Percentiles rank a stretch among this genome's conserved stretches.
phyloP scores from a whole-genome alignment of 2,888 invertebrate genomes.

The Allolobophora icterica region DNA sequence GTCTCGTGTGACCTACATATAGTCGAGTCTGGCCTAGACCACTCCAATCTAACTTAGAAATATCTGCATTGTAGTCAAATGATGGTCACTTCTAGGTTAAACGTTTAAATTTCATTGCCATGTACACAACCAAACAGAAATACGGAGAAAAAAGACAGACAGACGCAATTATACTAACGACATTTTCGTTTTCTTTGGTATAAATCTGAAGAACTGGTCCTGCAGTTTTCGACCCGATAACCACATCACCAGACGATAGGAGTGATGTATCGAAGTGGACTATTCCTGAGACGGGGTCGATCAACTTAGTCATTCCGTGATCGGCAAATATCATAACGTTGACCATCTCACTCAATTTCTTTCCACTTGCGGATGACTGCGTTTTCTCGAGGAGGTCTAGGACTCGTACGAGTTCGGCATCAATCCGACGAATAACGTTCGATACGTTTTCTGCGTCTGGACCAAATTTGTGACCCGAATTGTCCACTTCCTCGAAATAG shows the following conservation, averaged over 20 bases:
- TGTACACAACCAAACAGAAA: no score
- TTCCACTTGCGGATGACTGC: not conserved
- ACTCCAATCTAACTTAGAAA: no score
- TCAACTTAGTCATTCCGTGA: slow-evolving; percentile 36
- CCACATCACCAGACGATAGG: not conserved
- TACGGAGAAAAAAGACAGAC: not conserved
- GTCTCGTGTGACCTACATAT: no score
- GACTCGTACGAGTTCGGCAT: not conserved
- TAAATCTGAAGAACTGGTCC: slow-evolving; percentile 36
- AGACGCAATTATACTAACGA: not conserved
- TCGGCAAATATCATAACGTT: slow-evolving; percentile 39
- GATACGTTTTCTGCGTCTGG: not conserved
- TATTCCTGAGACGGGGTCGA: not conserved
- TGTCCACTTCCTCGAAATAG: slow-evolving; percentile 31
- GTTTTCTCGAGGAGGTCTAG: not conserved
- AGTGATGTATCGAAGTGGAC: slow-evolving; percentile 7
- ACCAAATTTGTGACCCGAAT: slow-evolving; percentile 29
- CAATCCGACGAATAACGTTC: not conserved
- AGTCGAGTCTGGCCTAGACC: no score
- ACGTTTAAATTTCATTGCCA: no score
- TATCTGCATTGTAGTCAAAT: no score
- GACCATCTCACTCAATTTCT: slow-evolving; percentile 18
- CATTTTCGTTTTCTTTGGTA: slow-evolving; percentile 33
- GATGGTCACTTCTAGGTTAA: no score
- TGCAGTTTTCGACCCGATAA: not conserved